Percentiles rank a stretch among this genome's conserved stretches.
Evolutionary conservation across 2,113 vertebrate species (phyloP).

Genomic region (Chitala chitala): DNA sequence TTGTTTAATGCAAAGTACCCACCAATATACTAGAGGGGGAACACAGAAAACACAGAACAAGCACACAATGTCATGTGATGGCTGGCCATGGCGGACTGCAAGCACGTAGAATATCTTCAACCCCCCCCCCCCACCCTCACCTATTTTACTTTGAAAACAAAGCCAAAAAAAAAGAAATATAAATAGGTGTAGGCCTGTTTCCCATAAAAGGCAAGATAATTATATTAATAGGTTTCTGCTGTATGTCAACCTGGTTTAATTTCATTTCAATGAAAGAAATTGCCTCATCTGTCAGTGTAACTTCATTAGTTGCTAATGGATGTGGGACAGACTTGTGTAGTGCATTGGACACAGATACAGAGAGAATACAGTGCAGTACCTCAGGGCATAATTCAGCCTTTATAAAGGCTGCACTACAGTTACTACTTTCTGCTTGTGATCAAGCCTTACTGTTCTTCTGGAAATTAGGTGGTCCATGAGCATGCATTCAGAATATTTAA

Average conservation of each 20-base stretch:
- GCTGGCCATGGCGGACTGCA: conserved; percentile 12
- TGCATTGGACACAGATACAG: conserved; percentile 1
- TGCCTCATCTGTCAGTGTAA: conserved; percentile 93
- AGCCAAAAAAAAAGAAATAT: conserved; percentile 59
- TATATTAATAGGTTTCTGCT: conserved; percentile 83
- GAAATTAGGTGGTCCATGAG: conserved; percentile 18
- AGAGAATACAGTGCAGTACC: conserved; percentile 18
- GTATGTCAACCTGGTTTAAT: conserved; percentile 90
- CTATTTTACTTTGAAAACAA: conserved; percentile 48
- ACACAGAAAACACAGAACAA: background rate
- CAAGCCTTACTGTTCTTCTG: conserved; percentile 12
- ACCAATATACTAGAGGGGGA: no score
- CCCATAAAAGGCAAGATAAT: conserved; percentile 73
- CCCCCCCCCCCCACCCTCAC: conserved; percentile 30
- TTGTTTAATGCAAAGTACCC: no score
- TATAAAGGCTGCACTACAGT: background rate
- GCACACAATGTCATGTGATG: background rate
- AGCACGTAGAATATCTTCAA: conserved; percentile 24
- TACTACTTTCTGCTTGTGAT: background rate
- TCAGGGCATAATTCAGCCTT: conserved; percentile 19
- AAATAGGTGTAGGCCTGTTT: conserved; percentile 72
- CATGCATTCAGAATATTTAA: no score
- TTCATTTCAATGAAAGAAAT: conserved; percentile 86
- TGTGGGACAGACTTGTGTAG: conserved; percentile 63
- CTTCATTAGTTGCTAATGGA: conserved; percentile 87